Conservation (phyloP, 2,888 invertebrate genomes). For the Hirudinaria manillensis region DNA sequence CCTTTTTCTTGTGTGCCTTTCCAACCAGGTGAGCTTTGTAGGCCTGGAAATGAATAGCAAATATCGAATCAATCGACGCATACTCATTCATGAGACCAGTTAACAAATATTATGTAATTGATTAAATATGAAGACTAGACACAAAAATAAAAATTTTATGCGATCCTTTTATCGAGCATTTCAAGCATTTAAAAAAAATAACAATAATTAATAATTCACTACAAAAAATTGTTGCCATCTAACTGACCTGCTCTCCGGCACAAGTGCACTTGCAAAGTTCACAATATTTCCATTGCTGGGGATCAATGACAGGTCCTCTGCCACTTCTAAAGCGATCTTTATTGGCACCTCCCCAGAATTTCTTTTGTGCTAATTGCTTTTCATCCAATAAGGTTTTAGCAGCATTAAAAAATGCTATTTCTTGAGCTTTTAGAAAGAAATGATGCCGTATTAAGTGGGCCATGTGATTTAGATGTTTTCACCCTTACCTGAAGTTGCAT, state of each 20-base stretch:
- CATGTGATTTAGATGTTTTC: neutral
- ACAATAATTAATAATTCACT: too few species aligned
- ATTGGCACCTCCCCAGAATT: slow-evolving; percentile 13
- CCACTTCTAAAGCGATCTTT: slow-evolving; percentile 19
- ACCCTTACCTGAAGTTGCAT: neutral
- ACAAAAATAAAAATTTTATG: too few species aligned
- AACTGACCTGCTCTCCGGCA: slow-evolving; percentile 32
- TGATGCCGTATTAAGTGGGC: neutral
- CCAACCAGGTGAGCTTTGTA: slow-evolving; percentile 31
- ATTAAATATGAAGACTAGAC: too few species aligned
- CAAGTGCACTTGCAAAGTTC: slow-evolving; percentile 34
- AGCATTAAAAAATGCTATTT: slow-evolving; percentile 24
- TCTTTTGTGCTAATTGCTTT: slow-evolving; percentile 7
- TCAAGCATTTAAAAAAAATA: too few species aligned
- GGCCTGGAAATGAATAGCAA: slow-evolving; percentile 18
- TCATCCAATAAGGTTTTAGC: slow-evolving; percentile 24
- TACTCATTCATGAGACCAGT: too few species aligned
- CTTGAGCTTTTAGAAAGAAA: slow-evolving; percentile 7
- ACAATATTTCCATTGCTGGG: slow-evolving; percentile 32
- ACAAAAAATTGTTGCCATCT: neutral
- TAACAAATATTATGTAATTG: too few species aligned
- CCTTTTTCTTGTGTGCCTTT: slow-evolving; percentile 34
- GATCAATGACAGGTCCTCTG: slow-evolving; percentile 21
- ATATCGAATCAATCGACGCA: neutral
- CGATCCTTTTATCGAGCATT: too few species aligned